A percentile compares a stretch with the other conserved stretches of the same genome.
These are phyloP conservation scores for Merops nubicus DNA, from an alignment of 2,113 vertebrate species.

Conservation along the genomic window DNA sequence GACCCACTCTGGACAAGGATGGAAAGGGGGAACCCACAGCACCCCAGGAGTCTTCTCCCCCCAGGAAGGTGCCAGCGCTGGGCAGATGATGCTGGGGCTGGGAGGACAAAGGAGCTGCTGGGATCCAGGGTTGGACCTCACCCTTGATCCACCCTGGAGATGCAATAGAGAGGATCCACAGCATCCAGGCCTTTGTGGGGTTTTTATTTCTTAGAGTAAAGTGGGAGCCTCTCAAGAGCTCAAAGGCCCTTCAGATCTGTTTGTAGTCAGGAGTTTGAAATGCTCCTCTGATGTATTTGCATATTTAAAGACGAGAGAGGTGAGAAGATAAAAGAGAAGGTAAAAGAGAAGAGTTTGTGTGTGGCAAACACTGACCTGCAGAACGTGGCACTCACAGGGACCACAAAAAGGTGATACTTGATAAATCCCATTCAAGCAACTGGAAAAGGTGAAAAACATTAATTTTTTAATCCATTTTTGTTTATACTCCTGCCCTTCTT, in stretches of 20 bases:
- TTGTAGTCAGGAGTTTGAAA: background rate
- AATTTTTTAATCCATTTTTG: background rate
- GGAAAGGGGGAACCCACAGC: accelerated
- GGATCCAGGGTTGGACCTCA: background rate
- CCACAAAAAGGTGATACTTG: background rate
- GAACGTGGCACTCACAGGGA: background rate
- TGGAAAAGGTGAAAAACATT: background rate
- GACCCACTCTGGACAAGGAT: background rate
- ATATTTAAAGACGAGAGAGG: background rate
- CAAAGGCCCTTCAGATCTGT: conserved; percentile 35
- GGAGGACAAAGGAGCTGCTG: background rate
- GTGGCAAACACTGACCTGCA: background rate
- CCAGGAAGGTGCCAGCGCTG: background rate
- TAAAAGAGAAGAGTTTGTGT: background rate
- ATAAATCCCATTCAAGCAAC: background rate
- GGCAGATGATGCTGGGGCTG: background rate
- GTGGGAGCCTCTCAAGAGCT: conserved; percentile 1
- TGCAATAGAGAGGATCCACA: background rate
- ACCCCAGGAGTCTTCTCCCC: background rate
- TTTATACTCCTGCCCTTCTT: background rate
- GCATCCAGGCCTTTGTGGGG: accelerated
- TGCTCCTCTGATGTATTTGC: background rate
- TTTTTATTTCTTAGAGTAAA: background rate
- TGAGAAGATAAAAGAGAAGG: background rate
- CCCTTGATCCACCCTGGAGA: accelerated